Conservation (phyloP, 2,113 vertebrate genomes). For the Zosterops pallidus region DNA sequence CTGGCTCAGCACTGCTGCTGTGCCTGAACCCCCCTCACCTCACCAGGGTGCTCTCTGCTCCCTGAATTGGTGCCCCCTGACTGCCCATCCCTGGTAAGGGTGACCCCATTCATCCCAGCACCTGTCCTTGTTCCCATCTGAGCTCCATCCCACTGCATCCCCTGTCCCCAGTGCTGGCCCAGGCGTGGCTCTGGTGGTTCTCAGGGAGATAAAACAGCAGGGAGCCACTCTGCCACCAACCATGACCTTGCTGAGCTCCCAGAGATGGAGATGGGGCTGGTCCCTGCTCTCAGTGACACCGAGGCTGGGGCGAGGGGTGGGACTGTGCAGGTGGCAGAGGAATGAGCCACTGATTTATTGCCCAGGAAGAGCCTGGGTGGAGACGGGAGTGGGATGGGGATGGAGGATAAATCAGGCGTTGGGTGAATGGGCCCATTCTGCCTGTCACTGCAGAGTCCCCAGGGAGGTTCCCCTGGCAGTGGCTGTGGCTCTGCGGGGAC, state of each 20-base stretch:
- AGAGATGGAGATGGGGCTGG: background rate
- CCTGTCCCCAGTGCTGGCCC: accelerated
- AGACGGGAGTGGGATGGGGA: background rate
- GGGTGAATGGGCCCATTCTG: background rate
- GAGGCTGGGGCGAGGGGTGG: background rate
- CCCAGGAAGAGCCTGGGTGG: background rate
- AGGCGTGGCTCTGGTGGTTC: conserved; percentile 25
- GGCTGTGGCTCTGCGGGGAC: accelerated
- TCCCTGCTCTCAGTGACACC: background rate
- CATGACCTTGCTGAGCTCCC: conserved; percentile 40
- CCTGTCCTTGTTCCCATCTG: accelerated
- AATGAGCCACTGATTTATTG: conserved; percentile 35
- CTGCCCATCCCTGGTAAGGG: too few relatives aligned
- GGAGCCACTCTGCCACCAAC: background rate
- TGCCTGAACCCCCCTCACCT: background rate
- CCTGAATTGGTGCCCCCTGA: accelerated
- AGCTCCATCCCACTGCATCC: background rate
- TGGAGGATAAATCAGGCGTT: background rate
- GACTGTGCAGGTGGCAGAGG: conserved; percentile 40
- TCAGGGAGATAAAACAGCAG: conserved; percentile 77
- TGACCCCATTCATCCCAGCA: background rate
- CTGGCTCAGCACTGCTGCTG: accelerated
- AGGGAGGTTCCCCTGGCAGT: background rate
- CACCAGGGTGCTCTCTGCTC: background rate
- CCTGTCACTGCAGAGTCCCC: background rate